Conservation (phyloP, 1,140 invertebrate genomes). For the Diorhabda carinulata region DNA sequence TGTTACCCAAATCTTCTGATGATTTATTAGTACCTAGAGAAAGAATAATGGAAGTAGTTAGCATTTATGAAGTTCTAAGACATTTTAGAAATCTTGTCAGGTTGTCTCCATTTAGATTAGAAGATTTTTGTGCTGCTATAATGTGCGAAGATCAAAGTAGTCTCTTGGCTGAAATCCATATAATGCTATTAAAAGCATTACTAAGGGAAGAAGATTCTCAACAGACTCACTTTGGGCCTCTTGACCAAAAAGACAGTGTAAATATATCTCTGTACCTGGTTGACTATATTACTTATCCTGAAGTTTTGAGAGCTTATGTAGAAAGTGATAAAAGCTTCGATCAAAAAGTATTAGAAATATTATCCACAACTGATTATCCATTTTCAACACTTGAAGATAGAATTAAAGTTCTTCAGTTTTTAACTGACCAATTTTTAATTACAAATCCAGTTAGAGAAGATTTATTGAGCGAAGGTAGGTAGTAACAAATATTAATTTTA, state of each 20-base stretch:
- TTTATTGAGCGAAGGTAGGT: conserved; percentile 83
- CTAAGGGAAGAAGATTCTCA: conserved; percentile 92
- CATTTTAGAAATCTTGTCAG: conserved; percentile 86
- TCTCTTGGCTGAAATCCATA: conserved; percentile 87
- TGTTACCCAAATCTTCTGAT: conserved; percentile 82
- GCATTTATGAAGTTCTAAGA: conserved; percentile 90
- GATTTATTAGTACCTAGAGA: conserved; percentile 81
- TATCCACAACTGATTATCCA: conserved; percentile 81
- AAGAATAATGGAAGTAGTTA: conserved; percentile 72
- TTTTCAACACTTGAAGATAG: conserved; percentile 79
- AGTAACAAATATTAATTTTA: background rate
- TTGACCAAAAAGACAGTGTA: conserved; percentile 95
- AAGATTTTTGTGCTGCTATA: conserved; percentile 93
- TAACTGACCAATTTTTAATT: conserved; percentile 91
- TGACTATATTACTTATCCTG: conserved; percentile 93
- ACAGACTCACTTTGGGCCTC: conserved; percentile 90
- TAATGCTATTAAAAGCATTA: conserved; percentile 85
- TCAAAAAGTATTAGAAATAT: conserved; percentile 62
- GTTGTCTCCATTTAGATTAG: conserved; percentile 89
- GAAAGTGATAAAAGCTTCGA: conserved; percentile 83
- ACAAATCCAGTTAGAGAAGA: conserved; percentile 90
- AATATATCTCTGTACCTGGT: conserved; percentile 89
- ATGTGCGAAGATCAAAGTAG: conserved; percentile 87
- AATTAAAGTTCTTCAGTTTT: conserved; percentile 81
- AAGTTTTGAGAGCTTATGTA: conserved; percentile 82